Conservation (phyloP, 1,140 invertebrate genomes). For the Hyles euphorbiae region DNA sequence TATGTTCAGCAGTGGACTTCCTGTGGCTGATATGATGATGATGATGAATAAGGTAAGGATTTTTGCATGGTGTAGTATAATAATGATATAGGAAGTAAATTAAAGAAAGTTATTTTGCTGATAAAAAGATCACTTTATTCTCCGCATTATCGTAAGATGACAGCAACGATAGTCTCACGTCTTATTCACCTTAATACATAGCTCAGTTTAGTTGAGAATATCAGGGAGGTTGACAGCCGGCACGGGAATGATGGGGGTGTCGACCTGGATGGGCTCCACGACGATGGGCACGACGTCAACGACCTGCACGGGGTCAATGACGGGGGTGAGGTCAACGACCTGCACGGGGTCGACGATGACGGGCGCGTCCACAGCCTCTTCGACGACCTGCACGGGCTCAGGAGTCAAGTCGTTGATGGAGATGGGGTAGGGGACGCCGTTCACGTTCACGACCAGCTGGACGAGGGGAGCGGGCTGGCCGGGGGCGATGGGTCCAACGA, state of each 20-base stretch:
- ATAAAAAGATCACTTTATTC: no score
- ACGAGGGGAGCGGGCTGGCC: conserved; percentile 17
- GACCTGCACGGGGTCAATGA: no score
- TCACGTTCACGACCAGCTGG: conserved; percentile 24
- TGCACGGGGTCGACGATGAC: conserved; percentile 1
- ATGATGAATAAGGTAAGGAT: no score
- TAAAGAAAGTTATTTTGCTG: no score
- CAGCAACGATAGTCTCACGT: no score
- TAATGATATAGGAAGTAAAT: no score
- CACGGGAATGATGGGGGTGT: conserved; percentile 31
- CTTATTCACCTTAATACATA: no score
- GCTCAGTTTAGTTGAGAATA: conserved; percentile 20
- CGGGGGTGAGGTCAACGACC: no score
- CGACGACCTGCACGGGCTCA: conserved; percentile 12
- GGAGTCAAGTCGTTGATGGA: conserved; percentile 5
- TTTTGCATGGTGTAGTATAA: no score
- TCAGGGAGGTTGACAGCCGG: conserved; percentile 25
- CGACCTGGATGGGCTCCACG: conserved; percentile 21
- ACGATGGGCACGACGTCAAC: neutral
- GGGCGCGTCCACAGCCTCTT: conserved; percentile 9
- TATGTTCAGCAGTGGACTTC: no score
- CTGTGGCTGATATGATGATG: no score
- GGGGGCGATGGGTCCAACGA: conserved; percentile 9
- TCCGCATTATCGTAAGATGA: no score
- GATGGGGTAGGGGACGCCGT: conserved; percentile 2